Evolutionary conservation across 1,140 invertebrate species (phyloP).

Genomic region (Bombus sylvicola): DNA sequence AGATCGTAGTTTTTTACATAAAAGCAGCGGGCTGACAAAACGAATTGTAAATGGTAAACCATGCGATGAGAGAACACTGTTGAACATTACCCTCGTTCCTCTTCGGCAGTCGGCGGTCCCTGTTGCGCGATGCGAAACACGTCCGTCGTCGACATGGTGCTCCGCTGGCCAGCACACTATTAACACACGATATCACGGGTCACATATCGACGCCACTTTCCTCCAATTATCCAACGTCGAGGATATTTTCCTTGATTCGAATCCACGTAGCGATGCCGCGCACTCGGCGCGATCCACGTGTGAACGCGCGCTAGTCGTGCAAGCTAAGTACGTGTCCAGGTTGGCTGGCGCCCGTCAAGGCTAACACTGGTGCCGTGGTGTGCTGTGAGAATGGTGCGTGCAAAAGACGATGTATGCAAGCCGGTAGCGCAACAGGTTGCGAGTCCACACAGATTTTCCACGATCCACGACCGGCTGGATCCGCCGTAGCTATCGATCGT

Average conservation of each 20-base stretch:
- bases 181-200: constrained; percentile 51
- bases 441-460: constrained; percentile 19
- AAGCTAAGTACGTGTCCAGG: constrained; percentile 59
- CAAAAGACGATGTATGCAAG: not conserved
- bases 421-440: constrained; percentile 35
- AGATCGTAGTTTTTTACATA: not conserved
- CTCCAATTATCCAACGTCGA: not conserved
- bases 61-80: not conserved
- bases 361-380: constrained; percentile 50
- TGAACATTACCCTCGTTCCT: constrained; percentile 73
- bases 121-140: constrained; percentile 70
- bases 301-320: constrained; percentile 42
- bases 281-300: constrained; percentile 45
- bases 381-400: constrained; percentile 24
- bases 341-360: constrained; percentile 78
- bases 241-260: constrained; percentile 20
- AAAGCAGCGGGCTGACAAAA: not conserved
- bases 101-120: constrained; percentile 60
- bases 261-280: constrained; percentile 27
- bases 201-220: constrained; percentile 43
- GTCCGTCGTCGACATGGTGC: constrained; percentile 75
- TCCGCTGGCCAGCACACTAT: constrained; percentile 33
- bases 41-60: not conserved
- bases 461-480: constrained; percentile 1
- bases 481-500: constrained; percentile 26